Percentiles rank a stretch among this genome's conserved stretches.
phyloP scores from a whole-genome alignment of 2,113 vertebrate species.

The Salvelinus alpinus region DNA sequence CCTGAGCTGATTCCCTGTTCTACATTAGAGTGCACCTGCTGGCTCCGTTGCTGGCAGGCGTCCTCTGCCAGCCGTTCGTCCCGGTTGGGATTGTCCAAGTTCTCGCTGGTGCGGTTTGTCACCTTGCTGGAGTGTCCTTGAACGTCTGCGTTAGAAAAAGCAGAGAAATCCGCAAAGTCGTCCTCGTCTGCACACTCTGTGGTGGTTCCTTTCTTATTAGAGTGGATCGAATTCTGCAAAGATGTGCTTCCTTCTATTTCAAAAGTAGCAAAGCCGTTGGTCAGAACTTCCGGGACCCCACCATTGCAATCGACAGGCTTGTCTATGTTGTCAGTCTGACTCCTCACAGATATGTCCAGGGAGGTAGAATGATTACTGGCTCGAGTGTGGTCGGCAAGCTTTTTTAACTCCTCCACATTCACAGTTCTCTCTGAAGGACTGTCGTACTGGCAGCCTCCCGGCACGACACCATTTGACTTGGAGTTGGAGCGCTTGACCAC shows the following conservation, averaged over 20 bases:
- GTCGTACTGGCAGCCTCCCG: slow-evolving; percentile 72
- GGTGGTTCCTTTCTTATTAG: slow-evolving; percentile 60
- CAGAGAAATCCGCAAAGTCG: slow-evolving; percentile 88
- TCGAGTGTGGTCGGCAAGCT: slow-evolving; percentile 62
- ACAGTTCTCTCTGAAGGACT: slow-evolving; percentile 63
- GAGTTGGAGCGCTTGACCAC: slow-evolving; percentile 65
- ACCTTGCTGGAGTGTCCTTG: slow-evolving; percentile 46
- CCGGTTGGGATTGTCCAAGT: slow-evolving; percentile 25
- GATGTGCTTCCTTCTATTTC: slow-evolving; percentile 66
- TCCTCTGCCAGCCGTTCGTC: slow-evolving; percentile 54
- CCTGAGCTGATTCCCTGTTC: slow-evolving; percentile 50
- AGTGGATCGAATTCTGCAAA: slow-evolving; percentile 47
- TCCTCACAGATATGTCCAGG: slow-evolving; percentile 36
- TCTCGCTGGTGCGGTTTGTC: slow-evolving; percentile 39
- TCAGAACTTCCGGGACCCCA: slow-evolving; percentile 80
- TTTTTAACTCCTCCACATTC: slow-evolving; percentile 60
- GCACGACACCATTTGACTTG: slow-evolving; percentile 70
- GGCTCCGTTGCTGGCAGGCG: slow-evolving; percentile 52
- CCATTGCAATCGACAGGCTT: slow-evolving; percentile 77
- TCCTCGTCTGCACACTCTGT: slow-evolving; percentile 67
- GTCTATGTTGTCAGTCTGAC: slow-evolving; percentile 27
- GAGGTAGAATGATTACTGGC: slow-evolving; percentile 56
- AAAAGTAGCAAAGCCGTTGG: slow-evolving; percentile 83
- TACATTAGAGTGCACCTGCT: slow-evolving; percentile 23
- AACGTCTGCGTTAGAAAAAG: slow-evolving; percentile 76